These are phyloP conservation scores for Seira ritae DNA, from an alignment of 2,888 invertebrate species.

Conservation along the genomic window DNA sequence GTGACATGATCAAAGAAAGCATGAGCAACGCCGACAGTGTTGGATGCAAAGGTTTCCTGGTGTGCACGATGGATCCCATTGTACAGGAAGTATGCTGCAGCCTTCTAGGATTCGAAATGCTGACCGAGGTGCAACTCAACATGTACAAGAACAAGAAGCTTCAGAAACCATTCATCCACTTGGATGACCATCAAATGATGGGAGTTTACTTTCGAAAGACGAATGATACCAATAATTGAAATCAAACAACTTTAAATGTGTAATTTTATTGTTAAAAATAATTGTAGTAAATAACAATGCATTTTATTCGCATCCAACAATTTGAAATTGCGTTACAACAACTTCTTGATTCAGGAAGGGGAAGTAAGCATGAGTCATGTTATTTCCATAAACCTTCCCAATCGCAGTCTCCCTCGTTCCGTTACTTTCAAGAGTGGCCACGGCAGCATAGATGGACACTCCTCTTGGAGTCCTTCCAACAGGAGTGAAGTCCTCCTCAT, in stretches of 20 bases:
- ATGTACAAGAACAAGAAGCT: conserved; percentile 45
- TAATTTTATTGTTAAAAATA: neutral
- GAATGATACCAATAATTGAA: no score
- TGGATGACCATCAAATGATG: conserved; percentile 47
- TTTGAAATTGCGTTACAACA: neutral
- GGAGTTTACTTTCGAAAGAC: conserved; percentile 34
- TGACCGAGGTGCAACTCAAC: conserved; percentile 38
- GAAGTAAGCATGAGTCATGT: neutral
- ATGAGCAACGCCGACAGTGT: conserved; percentile 21
- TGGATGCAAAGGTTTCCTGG: conserved; percentile 34
- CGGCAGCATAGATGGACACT: neutral
- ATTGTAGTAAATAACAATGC: neutral
- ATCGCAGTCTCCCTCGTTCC: neutral
- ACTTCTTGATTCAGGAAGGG: conserved; percentile 8
- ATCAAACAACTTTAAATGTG: no score
- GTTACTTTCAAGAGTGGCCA: neutral
- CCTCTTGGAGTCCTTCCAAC: neutral
- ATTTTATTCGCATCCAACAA: conserved; percentile 11
- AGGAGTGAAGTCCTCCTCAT: neutral
- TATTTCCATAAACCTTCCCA: conserved; percentile 8
- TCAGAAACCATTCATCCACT: conserved; percentile 45
- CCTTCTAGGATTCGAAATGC: conserved; percentile 37
- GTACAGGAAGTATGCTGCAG: conserved; percentile 51
- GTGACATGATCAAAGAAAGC: conserved; percentile 46
- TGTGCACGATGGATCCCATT: conserved; percentile 39